Percentiles rank a stretch among this genome's conserved stretches.
Evolutionary conservation across 2,888 invertebrate species (phyloP).

Genomic region (Cheilosia vulpina): DNA sequence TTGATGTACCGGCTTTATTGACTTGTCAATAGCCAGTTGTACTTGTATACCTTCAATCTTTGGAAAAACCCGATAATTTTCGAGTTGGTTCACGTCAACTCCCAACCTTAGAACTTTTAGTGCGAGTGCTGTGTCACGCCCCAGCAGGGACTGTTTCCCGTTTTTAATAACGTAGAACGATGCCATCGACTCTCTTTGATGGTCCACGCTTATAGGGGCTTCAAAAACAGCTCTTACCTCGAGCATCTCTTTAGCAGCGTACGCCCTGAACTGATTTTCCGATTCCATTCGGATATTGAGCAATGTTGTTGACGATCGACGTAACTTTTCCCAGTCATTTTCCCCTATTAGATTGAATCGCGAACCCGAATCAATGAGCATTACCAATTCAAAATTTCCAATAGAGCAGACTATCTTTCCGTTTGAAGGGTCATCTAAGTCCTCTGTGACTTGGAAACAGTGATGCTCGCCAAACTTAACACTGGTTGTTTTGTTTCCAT

Average conservation of each 20-base stretch:
- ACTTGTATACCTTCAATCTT: constrained; percentile 77
- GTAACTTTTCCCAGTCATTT: too few species aligned
- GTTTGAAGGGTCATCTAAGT: too few species aligned
- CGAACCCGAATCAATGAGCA: constrained; percentile 65
- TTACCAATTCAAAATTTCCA: background rate
- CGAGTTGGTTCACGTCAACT: constrained; percentile 27
- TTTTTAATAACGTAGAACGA: constrained; percentile 52
- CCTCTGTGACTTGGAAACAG: too few species aligned
- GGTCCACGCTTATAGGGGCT: too few species aligned
- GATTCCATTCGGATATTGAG: constrained; percentile 50
- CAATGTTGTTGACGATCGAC: constrained; percentile 23
- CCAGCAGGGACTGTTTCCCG: constrained; percentile 41
- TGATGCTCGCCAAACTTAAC: too few species aligned
- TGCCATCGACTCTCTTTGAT: constrained; percentile 51
- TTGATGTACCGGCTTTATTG: too few species aligned
- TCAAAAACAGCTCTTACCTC: too few species aligned
- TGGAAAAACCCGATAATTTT: constrained; percentile 10
- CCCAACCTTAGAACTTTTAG: constrained; percentile 46
- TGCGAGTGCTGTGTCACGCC: constrained; percentile 28
- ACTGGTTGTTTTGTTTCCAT: too few species aligned
- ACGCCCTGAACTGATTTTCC: constrained; percentile 60
- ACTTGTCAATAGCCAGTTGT: too few species aligned
- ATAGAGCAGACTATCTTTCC: too few species aligned
- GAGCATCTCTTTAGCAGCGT: constrained; percentile 48
- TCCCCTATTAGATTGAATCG: constrained; percentile 57